These are phyloP conservation scores for Aplodontia rufa DNA, from an alignment of 2,113 vertebrate genomes.

Conservation along the genomic window DNA sequence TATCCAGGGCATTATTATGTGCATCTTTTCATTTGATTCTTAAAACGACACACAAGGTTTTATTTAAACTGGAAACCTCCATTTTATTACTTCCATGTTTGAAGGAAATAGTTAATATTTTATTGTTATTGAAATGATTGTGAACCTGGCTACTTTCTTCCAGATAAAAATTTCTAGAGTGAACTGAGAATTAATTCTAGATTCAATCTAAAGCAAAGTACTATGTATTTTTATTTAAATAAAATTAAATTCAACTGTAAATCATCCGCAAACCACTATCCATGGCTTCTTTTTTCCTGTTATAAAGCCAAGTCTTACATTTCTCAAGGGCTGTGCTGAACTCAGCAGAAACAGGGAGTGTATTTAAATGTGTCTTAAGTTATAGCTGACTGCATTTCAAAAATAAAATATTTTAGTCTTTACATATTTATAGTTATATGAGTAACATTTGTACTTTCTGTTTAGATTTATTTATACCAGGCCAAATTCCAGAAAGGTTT, in stretches of 20 bases:
- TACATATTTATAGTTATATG: slow-evolving; percentile 56
- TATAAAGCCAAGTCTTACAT: neutral
- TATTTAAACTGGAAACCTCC: slow-evolving; percentile 21
- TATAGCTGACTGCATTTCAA: slow-evolving; percentile 52
- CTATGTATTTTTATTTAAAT: neutral
- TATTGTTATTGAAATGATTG: slow-evolving; percentile 15
- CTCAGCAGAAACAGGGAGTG: neutral
- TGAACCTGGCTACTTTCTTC: neutral
- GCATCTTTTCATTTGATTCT: slow-evolving; percentile 20
- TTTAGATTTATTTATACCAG: slow-evolving; percentile 56
- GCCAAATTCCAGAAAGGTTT: slow-evolving; percentile 37
- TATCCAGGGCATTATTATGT: neutral
- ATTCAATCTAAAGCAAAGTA: slow-evolving; percentile 34
- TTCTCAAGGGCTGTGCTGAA: neutral
- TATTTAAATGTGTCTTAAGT: slow-evolving; percentile 50
- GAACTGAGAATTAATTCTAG: slow-evolving; percentile 22
- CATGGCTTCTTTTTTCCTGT: neutral
- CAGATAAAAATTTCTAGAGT: slow-evolving; percentile 4
- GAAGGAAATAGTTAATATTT: slow-evolving; percentile 30
- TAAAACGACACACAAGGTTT: neutral
- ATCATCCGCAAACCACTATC: neutral
- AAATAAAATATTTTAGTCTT: slow-evolving; percentile 56
- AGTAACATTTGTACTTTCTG: slow-evolving; percentile 38
- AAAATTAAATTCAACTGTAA: slow-evolving; percentile 13
- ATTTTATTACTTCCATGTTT: slow-evolving; percentile 29